Conservation (phyloP, 2,113 vertebrate genomes). For the Drymodes brunneopygia region DNA sequence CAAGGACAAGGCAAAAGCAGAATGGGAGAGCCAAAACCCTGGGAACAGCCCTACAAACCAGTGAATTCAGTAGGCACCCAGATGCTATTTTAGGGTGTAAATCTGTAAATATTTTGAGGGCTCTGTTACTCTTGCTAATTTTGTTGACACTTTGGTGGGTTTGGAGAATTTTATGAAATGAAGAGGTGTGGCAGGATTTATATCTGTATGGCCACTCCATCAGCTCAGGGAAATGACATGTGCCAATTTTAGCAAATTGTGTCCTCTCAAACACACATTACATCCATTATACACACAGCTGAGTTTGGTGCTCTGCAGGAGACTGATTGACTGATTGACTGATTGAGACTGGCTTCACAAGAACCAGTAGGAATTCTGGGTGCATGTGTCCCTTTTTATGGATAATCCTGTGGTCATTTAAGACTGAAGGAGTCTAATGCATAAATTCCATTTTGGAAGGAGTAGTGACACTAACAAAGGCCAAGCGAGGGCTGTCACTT, state of each 20-base stretch:
- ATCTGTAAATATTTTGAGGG: background rate
- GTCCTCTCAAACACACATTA: background rate
- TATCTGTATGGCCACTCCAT: background rate
- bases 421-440: background rate
- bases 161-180: background rate
- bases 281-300: background rate
- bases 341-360: background rate
- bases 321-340: background rate
- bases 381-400: background rate
- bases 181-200: background rate
- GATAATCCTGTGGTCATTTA: background rate
- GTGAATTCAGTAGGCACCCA: background rate
- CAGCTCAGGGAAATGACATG: background rate
- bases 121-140: background rate
- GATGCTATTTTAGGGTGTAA: background rate
- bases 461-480: background rate
- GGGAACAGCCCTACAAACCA: background rate
- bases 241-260: background rate
- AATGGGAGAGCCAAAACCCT: background rate
- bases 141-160: background rate
- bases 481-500: background rate
- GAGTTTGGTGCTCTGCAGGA: background rate
- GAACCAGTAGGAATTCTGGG: background rate
- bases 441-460: background rate
- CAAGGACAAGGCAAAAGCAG: too few relatives aligned